phyloP scores from a whole-genome alignment of 2,797 vertebrate species.

The Ataeniobius toweri region DNA sequence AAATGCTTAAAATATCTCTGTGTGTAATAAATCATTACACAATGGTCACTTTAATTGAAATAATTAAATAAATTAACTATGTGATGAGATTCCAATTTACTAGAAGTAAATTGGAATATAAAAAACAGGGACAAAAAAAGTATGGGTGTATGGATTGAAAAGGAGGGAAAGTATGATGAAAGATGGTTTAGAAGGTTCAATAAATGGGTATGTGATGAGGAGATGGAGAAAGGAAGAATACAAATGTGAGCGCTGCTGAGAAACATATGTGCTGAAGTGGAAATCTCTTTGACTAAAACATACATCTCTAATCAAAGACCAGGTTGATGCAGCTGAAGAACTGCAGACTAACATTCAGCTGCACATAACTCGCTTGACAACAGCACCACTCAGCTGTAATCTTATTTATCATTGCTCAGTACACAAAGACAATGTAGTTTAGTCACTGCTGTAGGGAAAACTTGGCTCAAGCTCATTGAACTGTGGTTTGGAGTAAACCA shows the following conservation, averaged over 20 bases:
- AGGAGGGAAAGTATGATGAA: not conserved
- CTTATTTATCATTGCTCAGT: conserved; percentile 30
- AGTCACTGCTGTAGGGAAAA: conserved; percentile 44
- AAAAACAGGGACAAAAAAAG: not conserved
- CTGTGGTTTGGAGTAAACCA: conserved; percentile 52
- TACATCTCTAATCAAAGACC: conserved; percentile 32
- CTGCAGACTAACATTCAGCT: conserved; percentile 8
- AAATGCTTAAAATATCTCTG: not conserved
- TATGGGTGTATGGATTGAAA: not conserved
- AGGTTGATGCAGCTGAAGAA: conserved; percentile 5
- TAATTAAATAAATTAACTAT: not conserved
- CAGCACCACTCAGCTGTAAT: conserved; percentile 30
- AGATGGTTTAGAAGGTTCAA: not conserved
- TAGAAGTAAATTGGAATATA: not conserved
- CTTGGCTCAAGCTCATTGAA: conserved; percentile 57
- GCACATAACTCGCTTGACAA: conserved; percentile 24
- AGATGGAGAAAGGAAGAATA: not conserved
- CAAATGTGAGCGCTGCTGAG: not conserved
- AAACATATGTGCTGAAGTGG: conserved; percentile 11
- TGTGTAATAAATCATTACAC: not conserved
- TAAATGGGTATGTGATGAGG: conserved; percentile 2
- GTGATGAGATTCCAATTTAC: not conserved
- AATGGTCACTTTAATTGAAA: not conserved
- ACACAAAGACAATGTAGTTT: conserved; percentile 60
- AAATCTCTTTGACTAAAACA: conserved; percentile 28